Base-by-base conservation (phyloP, 2,113 vertebrate species). In the Fregetta grallaria region DNA sequence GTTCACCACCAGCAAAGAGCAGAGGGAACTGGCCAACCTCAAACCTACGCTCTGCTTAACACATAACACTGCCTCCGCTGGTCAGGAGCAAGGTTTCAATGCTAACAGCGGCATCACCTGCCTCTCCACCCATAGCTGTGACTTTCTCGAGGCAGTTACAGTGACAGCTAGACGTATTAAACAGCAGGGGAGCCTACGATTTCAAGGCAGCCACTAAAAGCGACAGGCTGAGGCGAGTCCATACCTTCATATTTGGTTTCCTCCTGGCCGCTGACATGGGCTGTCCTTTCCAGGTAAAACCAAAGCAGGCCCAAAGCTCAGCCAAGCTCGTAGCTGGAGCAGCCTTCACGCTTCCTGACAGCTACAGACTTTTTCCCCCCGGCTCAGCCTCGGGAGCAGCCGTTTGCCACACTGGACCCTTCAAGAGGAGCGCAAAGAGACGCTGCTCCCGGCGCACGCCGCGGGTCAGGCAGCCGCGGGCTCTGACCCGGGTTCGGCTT, bases 381-480 rank as follows among this genome's bases (percentile, higher is more conserved):
- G 2, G 4, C 26, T 7, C 65, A 7, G 26, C 34, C 36, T 15
- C 12, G 1, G 11, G 2, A 27, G 13, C 16, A 38, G 44, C 50
- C 2, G 26, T 36, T 59, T 20, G 62, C 58, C 38, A 25, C 6
- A 2, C 44, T 9, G 49, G 20, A 30, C 56, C 40, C 25, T 49
- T 42, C 21, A 18, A 8, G 13, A 7, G 29, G 34, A 61, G 23
- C 3, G 32, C 36, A 26, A 3, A 34, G 49, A 9, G 11, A 6
- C 3, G 0, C 44, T 2, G 10, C 58, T 44, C 45, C 8, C 26
- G 2, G 34, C 6, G 2, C 34, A 12, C 7, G 2, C 25, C 7
- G 34, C 6, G 1, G 22, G 8, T 2, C 30, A 8, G 40, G 62
- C 53, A 40, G 45, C 62, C 15, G 13, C 47, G 6, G 32, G 62